Evolutionary conservation across 1,140 invertebrate species (phyloP).

Genomic region (Formica exsecta): DNA sequence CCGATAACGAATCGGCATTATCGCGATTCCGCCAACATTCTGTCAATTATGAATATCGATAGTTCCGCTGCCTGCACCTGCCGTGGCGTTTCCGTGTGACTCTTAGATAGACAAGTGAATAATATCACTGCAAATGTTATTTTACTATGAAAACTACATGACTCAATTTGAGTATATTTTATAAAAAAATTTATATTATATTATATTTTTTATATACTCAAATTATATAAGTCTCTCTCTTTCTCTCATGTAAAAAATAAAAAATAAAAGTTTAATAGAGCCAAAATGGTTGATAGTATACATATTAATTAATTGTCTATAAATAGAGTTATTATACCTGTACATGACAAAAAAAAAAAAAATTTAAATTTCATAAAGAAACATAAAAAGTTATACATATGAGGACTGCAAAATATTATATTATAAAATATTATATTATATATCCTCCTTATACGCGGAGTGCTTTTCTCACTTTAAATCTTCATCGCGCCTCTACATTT

Average conservation of each 20-base stretch:
- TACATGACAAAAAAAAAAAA: too few relatives aligned
- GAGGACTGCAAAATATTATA: not conserved
- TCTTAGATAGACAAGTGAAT: constrained; percentile 10
- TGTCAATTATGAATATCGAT: constrained; percentile 65
- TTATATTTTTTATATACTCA: too few relatives aligned
- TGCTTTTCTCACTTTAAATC: not conserved
- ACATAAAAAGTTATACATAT: not conserved
- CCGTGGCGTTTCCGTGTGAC: constrained; percentile 43
- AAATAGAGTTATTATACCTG: too few relatives aligned
- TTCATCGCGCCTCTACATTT: not conserved
- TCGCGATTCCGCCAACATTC: constrained; percentile 64
- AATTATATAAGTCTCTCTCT: too few relatives aligned
- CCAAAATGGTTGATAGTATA: too few relatives aligned
- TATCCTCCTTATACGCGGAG: not conserved
- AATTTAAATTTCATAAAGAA: too few relatives aligned
- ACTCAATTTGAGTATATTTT: too few relatives aligned
- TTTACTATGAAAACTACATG: not conserved
- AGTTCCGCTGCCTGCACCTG: constrained; percentile 53
- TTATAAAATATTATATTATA: too few relatives aligned
- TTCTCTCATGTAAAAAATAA: too few relatives aligned
- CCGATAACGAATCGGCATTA: constrained; percentile 69
- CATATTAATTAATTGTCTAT: too few relatives aligned
- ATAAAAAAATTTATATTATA: too few relatives aligned
- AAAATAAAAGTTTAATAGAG: too few relatives aligned
- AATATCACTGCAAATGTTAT: not conserved